Base-by-base conservation (phyloP, 2,113 vertebrate species). In the Ctenodactylus gundi region DNA sequence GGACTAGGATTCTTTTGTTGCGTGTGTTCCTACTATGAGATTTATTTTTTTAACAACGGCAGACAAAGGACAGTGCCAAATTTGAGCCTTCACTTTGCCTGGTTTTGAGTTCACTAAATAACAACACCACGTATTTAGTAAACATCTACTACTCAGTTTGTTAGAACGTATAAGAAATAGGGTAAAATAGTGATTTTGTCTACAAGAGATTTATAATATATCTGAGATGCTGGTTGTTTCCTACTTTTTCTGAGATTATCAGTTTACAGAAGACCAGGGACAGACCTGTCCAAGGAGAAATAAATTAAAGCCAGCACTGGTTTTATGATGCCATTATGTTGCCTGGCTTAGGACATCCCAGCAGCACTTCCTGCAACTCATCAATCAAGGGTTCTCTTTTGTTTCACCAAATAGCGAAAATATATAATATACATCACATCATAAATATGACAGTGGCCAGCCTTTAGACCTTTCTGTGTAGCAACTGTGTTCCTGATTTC, bases 321-420 rank as follows among this genome's bases (percentile, higher is more conserved):
- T 89, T 95, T 94, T 87, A 95, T 90, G 84, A 64, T 78, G 51
- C 75, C 68, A 91, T 94, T 94, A 82, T 57, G 44, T 83, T 57
- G 15, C 46, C 65, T 84, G 46, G 39, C 31, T 95, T 89, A 90
- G 60, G 64, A 90, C 70, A 94, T 85, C 36, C 27, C 67, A 72
- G 53, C 13, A 80, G 4, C 41, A 55, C 41, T 39, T 80, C 58
- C 70, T 83, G 25, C 20, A 84, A 84, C n/a, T 62, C 70, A 93
- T 96, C 75, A 80, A 72, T 84, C 88, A 85, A 75, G 39, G 77
- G 72, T 23, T 83, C 25, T 53, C 36, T 91, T 91, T 89, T 60
- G 70, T 95, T 94, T 90, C 87, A 87, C 44, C 31, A 93, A 91
- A 91, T 27, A 83, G 21, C 57, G 73, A 95, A 95, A 68, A 70